A percentile compares a stretch with the other conserved stretches of the same genome.
Conservation (phyloP, 2,888 invertebrate species). For the Oxycera nigricornis region DNA sequence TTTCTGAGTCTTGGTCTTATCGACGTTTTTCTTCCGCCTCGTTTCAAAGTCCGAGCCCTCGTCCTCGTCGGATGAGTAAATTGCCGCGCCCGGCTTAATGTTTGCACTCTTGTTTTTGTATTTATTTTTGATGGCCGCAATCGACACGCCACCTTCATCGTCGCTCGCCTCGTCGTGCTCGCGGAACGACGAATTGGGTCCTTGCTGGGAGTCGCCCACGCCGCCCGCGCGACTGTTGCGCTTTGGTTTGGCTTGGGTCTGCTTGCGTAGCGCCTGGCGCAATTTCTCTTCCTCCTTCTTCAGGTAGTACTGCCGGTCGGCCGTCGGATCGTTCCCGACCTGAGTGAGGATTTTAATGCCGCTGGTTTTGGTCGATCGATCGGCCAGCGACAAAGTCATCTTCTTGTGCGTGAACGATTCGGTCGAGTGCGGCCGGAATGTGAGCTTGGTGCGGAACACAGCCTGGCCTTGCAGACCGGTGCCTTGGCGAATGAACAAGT, state of each 20-base stretch:
- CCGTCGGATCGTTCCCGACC: constrained; percentile 82
- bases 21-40: constrained; percentile 72
- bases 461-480: constrained; percentile 98
- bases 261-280: constrained; percentile 80
- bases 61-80: constrained; percentile 86
- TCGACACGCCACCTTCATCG: constrained; percentile 90
- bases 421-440: constrained; percentile 97
- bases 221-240: constrained; percentile 59
- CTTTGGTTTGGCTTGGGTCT: constrained; percentile 65
- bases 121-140: constrained; percentile 93
- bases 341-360: constrained; percentile 96
- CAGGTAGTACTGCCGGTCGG: constrained; percentile 86
- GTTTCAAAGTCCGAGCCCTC: constrained; percentile 82
- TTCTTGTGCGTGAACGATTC: constrained; percentile 99
- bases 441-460: constrained; percentile 94
- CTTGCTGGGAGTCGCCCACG: constrained; percentile 58
- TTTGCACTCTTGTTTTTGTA: constrained; percentile 74
- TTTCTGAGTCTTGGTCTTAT: constrained; percentile 79
- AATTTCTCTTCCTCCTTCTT: constrained; percentile 98
- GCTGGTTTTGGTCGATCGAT: constrained; percentile 89
- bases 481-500: constrained; percentile 96
- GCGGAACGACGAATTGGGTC: constrained; percentile 61
- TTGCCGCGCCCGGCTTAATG: constrained; percentile 64
- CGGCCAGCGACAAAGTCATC: constrained; percentile 97
- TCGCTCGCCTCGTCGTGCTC: constrained; percentile 87